Evolutionary conservation across 2,797 vertebrate species (phyloP).

Genomic region (Sebastolobus altivelis): DNA sequence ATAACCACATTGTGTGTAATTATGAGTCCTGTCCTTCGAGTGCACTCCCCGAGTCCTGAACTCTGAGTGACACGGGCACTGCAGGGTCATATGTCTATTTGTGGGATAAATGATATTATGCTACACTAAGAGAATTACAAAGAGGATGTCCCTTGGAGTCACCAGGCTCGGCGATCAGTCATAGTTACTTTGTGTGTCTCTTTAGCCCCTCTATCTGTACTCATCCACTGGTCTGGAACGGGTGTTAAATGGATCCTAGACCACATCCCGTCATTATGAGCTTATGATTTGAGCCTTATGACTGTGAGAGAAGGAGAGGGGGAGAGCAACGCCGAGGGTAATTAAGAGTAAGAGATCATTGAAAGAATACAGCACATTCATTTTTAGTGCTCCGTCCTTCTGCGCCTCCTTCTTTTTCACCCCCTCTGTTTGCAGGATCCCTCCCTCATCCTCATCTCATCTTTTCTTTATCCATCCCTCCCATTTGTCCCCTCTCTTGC

Average conservation of each 20-base stretch:
- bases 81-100: slow-evolving; percentile 83
- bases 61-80: slow-evolving; percentile 79
- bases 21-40: slow-evolving; percentile 70
- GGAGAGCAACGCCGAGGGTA: slow-evolving; percentile 25
- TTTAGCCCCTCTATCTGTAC: slow-evolving; percentile 74
- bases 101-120: slow-evolving; percentile 83
- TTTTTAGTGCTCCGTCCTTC: slow-evolving; percentile 9
- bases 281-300: slow-evolving; percentile 70
- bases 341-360: slow-evolving; percentile 47
- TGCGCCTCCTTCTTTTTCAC: slow-evolving; percentile 5
- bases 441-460: slow-evolving; percentile 39
- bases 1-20: slow-evolving; percentile 62
- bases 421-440: slow-evolving; percentile 12
- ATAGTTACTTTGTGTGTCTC: slow-evolving; percentile 80
- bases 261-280: slow-evolving; percentile 79
- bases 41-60: slow-evolving; percentile 76
- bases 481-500: slow-evolving; percentile 17
- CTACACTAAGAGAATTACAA: slow-evolving; percentile 84
- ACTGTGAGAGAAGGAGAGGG: slow-evolving; percentile 36
- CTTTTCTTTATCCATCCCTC: slow-evolving; percentile 25
- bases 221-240: slow-evolving; percentile 78
- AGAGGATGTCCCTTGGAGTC: slow-evolving; percentile 83
- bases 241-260: slow-evolving; percentile 77
- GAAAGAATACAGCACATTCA: slow-evolving; percentile 21
- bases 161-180: slow-evolving; percentile 77